These are phyloP conservation scores for Cottoperca gobio DNA, from an alignment of 2,797 vertebrate species.

Conservation along the genomic window DNA sequence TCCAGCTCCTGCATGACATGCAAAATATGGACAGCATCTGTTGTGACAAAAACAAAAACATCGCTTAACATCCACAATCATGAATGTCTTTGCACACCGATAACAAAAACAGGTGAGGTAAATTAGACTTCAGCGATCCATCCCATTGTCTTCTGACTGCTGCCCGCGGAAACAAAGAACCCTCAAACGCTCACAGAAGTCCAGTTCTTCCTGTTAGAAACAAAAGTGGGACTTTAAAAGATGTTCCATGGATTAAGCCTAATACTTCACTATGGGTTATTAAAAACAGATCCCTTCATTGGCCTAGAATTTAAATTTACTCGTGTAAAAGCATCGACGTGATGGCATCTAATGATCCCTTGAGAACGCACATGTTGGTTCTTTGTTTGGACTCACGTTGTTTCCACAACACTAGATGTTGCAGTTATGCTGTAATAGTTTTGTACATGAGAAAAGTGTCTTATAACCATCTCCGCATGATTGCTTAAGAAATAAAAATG, in stretches of 20 bases:
- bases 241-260: background rate
- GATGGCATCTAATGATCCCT: background rate
- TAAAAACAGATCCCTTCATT: background rate
- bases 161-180: constrained; percentile 82
- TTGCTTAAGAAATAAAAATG: background rate
- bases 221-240: constrained; percentile 10
- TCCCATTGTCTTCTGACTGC: constrained; percentile 83
- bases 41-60: constrained; percentile 21
- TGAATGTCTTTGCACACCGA: constrained; percentile 24
- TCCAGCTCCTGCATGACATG: constrained; percentile 48
- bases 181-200: constrained; percentile 88
- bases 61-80: constrained; percentile 12
- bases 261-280: background rate
- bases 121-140: constrained; percentile 88
- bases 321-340: background rate
- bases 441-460: background rate
- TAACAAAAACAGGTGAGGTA: constrained; percentile 1
- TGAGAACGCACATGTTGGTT: background rate
- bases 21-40: constrained; percentile 29
- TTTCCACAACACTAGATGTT: background rate
- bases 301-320: background rate
- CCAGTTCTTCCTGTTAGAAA: constrained; percentile 89
- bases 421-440: background rate
- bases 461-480: background rate
- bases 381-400: background rate